Evolutionary conservation across 1,140 invertebrate species (phyloP), one percentile per base, ranked within the genome.

Genomic region (Cydia amplana): DNA sequence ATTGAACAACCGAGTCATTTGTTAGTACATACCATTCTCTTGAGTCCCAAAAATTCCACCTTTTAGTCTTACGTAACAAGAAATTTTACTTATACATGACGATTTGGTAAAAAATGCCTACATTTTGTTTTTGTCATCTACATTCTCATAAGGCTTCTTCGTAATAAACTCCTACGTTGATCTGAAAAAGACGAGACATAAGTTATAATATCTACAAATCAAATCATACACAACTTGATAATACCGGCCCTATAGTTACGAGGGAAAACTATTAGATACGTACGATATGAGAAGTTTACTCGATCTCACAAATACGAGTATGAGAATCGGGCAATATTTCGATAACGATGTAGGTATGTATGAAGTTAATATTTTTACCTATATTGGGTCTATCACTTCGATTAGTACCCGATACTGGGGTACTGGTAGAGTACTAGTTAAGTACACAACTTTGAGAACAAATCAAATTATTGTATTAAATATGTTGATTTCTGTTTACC

Each of bases 141-240:
- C 88, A 80, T 86, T 91, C 83, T 91, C 82, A 92, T 92, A 93
- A 93, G 91, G 91, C 91, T 93, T 91, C 88, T 92, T 91, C 84
- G 73, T 89, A 85, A 89, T 91, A 93, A 93, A 93, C 91, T 93
- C 89, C 90, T 91, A 91, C 88, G 85, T 90, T 91, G 87, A 91
- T 89, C 89, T 91, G 89, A 77, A 91, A 91, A 79, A 87, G 87
- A 77, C 36, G 32, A 78, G 78, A 74, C 4, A 20, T 10, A 65
- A 46, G 18, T 76, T 77, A 75, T 78, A 64, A 49, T 40, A 40
- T 0, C 5, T 73, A 72, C 55, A 49, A 55, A 55, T 43, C 32
- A 70, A 23, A 70, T 70, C 32, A 70, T 36, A 67, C 64, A 23
- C 28, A 65, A 65, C 0, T 12, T 51, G 49, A 4, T 51, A 46